Percentiles rank a stretch among this genome's conserved stretches.
These are phyloP conservation scores for Drosophila simulans DNA, from an alignment of 1,140 invertebrate species.

Conservation along the genomic window DNA sequence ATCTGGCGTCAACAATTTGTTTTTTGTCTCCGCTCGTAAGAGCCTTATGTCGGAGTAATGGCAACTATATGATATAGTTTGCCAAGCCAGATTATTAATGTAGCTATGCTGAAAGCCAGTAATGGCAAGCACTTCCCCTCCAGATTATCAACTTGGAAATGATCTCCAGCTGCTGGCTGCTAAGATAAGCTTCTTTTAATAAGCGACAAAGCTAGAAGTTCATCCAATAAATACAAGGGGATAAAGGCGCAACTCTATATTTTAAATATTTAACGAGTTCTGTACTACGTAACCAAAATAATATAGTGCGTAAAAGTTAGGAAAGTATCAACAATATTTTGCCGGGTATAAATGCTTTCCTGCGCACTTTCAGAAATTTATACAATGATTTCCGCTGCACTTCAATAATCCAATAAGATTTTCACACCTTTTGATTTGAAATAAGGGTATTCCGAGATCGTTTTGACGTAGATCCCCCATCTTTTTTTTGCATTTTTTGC, in stretches of 20 bases:
- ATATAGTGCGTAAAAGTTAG: no score
- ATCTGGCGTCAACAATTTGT: constrained; percentile 72
- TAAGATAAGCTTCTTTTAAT: neutral
- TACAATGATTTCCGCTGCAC: no score
- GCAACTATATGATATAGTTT: constrained; percentile 44
- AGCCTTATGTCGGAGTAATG: constrained; percentile 40
- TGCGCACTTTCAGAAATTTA: no score
- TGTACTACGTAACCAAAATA: no score
- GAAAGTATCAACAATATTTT: no score
- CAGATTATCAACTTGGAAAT: constrained; percentile 7
- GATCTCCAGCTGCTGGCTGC: neutral
- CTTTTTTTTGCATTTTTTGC: neutral
- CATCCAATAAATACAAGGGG: neutral
- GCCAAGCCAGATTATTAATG: constrained; percentile 30
- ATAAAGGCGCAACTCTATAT: neutral
- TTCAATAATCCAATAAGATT: no score
- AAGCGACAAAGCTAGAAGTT: neutral
- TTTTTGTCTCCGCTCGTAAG: constrained; percentile 43
- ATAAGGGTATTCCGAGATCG: constrained; percentile 26
- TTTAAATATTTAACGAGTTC: no score
- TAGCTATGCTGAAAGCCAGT: constrained; percentile 1
- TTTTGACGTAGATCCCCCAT: neutral
- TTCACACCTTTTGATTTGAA: no score
- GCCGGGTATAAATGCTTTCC: no score
- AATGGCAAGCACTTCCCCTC: constrained; percentile 8